Evolutionary conservation across 2,888 invertebrate genomes (phyloP).

Genomic region (Nudaria mundana): DNA sequence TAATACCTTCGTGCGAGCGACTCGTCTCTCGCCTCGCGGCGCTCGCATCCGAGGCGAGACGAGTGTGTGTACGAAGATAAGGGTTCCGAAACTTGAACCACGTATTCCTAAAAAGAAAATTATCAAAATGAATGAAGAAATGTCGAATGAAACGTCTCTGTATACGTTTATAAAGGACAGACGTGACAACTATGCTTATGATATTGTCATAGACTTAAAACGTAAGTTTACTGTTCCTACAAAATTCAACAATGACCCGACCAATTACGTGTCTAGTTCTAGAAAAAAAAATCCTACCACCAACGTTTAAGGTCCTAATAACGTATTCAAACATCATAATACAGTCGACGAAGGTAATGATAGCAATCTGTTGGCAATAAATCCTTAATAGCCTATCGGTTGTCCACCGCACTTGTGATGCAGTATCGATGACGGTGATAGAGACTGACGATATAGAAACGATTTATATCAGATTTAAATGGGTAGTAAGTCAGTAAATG

Average conservation of each 20-base stretch:
- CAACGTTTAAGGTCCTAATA: conserved; percentile 50
- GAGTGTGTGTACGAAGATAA: too few relatives aligned
- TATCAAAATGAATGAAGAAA: too few relatives aligned
- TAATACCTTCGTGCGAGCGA: too few relatives aligned
- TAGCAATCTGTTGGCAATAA: conserved; percentile 74
- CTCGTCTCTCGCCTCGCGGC: too few relatives aligned
- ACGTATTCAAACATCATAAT: conserved; percentile 77
- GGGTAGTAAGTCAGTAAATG: conserved; percentile 10
- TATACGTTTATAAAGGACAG: too few relatives aligned
- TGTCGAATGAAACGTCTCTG: too few relatives aligned
- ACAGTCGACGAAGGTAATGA: conserved; percentile 61
- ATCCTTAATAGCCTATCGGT: conserved; percentile 71
- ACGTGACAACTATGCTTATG: too few relatives aligned
- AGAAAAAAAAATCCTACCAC: conserved; percentile 25
- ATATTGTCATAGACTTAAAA: too few relatives aligned
- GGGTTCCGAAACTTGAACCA: too few relatives aligned
- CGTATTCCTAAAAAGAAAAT: too few relatives aligned
- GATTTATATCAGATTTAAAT: conserved; percentile 20
- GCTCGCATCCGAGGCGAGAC: too few relatives aligned
- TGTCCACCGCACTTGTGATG: conserved; percentile 67
- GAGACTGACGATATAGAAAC: conserved; percentile 18
- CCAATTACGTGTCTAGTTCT: conserved; percentile 19
- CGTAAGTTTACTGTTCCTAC: too few relatives aligned
- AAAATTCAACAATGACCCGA: neutral
- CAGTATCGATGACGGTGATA: conserved; percentile 22